A percentile compares a stretch with the other conserved stretches of the same genome.
Evolutionary conservation across 2,888 invertebrate genomes (phyloP).

Genomic region (Epirrita christyi): DNA sequence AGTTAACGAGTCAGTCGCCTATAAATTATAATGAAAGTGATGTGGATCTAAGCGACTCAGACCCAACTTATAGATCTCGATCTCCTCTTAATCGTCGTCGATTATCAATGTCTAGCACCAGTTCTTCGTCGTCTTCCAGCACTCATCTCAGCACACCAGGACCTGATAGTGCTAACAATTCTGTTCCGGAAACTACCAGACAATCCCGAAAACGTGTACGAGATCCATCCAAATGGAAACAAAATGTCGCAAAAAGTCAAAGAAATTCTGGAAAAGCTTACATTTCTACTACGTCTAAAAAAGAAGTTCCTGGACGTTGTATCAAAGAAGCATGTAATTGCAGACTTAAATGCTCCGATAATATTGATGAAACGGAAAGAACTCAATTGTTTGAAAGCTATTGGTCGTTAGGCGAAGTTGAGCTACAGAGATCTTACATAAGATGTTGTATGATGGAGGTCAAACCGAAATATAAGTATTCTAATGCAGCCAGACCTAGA

Average conservation of each 20-base stretch:
- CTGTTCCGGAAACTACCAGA: neutral
- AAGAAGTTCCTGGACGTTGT: neutral
- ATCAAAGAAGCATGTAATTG: neutral
- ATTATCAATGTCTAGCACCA: conserved; percentile 5
- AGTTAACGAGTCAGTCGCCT: conserved; percentile 1
- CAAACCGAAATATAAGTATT: neutral
- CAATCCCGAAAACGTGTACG: conserved; percentile 16
- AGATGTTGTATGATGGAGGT: neutral
- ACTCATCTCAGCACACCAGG: conserved; percentile 2
- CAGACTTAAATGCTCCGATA: too few relatives aligned
- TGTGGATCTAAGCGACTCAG: conserved; percentile 30
- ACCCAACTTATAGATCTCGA: conserved; percentile 25
- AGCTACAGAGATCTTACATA: neutral
- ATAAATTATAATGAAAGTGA: conserved; percentile 24
- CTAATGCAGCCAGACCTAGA: neutral
- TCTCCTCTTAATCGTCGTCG: conserved; percentile 7
- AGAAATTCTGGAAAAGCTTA: conserved; percentile 7
- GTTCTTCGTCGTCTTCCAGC: conserved; percentile 11
- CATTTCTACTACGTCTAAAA: too few relatives aligned
- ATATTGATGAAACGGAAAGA: too few relatives aligned
- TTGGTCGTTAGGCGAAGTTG: too few relatives aligned
- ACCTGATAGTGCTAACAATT: neutral
- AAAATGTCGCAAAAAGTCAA: conserved; percentile 26
- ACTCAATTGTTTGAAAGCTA: too few relatives aligned
- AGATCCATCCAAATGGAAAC: conserved; percentile 28